phyloP scores from a whole-genome alignment of 2,797 vertebrate genomes.

The Emydoidea blandingii region DNA sequence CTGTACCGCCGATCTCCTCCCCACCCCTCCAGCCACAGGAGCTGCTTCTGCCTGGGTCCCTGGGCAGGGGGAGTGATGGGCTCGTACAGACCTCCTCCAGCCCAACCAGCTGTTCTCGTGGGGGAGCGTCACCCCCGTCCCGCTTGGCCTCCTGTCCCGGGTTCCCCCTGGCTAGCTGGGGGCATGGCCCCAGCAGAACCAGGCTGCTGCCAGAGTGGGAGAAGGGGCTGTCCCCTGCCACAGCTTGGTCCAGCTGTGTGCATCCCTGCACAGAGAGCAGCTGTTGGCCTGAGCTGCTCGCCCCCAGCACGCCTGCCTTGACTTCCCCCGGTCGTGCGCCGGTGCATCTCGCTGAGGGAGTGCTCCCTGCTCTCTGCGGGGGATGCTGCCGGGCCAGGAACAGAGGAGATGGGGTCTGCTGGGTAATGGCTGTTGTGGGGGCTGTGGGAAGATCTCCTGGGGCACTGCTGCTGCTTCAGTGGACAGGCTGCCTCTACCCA shows the following conservation, averaged over 20 bases:
- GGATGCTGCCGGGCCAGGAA: background rate
- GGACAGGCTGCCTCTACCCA: background rate
- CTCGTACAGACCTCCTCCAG: background rate
- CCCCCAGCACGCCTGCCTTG: background rate
- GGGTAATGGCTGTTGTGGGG: background rate
- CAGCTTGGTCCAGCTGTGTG: background rate
- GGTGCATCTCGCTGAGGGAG: too few species aligned
- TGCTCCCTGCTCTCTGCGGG: too few species aligned
- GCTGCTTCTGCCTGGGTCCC: background rate
- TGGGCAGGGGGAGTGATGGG: background rate
- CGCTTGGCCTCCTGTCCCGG: background rate
- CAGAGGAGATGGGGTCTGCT: background rate
- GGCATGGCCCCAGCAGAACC: too few species aligned
- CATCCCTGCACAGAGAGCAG: background rate
- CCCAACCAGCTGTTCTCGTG: background rate
- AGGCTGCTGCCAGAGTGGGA: background rate
- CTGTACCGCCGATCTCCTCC: too few species aligned
- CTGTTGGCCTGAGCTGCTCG: background rate
- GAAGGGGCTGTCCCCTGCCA: background rate
- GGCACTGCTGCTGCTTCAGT: background rate
- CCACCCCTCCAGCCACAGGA: too few species aligned
- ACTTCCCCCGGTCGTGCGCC: too few species aligned
- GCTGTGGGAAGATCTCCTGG: background rate
- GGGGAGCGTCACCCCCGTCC: background rate
- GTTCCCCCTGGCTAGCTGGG: background rate